Conservation (phyloP, 2,888 invertebrate species). For the Hedychridium roseum region DNA sequence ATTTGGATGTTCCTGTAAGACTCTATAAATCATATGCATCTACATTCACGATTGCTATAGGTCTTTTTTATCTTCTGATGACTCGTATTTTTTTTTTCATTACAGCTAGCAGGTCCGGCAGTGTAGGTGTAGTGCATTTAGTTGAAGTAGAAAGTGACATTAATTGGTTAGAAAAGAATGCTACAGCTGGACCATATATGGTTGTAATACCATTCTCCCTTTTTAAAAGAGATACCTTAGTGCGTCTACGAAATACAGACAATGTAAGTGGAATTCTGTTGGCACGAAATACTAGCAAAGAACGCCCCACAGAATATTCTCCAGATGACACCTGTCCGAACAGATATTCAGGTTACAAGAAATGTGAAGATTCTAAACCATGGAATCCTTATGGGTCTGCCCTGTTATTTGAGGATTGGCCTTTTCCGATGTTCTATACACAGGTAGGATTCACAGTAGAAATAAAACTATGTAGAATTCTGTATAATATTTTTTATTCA, state of each 20-base stretch:
- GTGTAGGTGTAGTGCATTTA: constrained; percentile 85
- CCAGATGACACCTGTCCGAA: constrained; percentile 86
- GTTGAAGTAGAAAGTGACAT: constrained; percentile 73
- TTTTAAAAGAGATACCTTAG: constrained; percentile 69
- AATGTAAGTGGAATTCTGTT: constrained; percentile 75
- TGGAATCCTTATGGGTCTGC: constrained; percentile 87
- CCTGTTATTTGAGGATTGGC: constrained; percentile 79
- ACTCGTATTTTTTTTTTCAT: constrained; percentile 23
- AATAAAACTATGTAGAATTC: too few relatives aligned
- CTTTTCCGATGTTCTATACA: constrained; percentile 88
- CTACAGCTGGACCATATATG: constrained; percentile 83
- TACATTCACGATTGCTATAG: not conserved
- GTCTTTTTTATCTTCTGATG: constrained; percentile 1
- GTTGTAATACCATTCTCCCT: constrained; percentile 74
- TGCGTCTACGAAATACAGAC: constrained; percentile 65
- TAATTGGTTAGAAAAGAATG: constrained; percentile 75
- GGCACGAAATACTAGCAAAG: constrained; percentile 64
- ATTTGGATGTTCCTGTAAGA: constrained; percentile 93
- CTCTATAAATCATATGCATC: constrained; percentile 2
- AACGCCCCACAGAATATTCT: constrained; percentile 48
- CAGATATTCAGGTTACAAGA: constrained; percentile 70
- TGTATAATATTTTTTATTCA: not conserved
- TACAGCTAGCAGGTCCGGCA: constrained; percentile 78
- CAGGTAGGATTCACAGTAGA: too few relatives aligned
- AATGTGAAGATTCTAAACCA: constrained; percentile 65